phyloP scores from a whole-genome alignment of 2,113 vertebrate species.

The Phalacrocorax pelagicus region DNA sequence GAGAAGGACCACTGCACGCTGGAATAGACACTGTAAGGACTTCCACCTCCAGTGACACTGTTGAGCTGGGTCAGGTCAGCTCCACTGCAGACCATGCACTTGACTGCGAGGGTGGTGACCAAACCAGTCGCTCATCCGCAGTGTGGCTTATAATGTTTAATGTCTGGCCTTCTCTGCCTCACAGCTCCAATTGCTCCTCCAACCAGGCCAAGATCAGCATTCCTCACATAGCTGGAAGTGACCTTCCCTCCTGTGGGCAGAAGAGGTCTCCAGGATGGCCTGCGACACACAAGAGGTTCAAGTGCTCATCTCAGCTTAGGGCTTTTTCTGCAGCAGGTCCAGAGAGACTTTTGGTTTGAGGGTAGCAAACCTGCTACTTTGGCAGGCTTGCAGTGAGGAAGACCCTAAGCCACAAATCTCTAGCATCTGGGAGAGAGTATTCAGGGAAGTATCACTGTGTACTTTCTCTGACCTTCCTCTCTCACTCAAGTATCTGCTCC shows the following conservation, averaged over 20 bases:
- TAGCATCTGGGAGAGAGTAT: neutral
- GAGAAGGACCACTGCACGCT: neutral
- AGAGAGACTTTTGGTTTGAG: neutral
- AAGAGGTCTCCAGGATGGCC: neutral
- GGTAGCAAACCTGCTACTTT: neutral
- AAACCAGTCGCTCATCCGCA: neutral
- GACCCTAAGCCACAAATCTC: neutral
- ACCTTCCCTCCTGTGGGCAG: neutral
- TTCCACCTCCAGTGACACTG: neutral
- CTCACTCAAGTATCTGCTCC: neutral
- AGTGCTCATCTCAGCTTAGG: neutral
- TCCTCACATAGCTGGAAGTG: fast-evolving
- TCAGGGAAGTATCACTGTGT: neutral
- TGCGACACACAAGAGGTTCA: neutral
- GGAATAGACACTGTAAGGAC: neutral
- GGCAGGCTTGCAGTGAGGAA: neutral
- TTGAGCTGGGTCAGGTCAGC: neutral
- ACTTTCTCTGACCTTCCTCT: neutral
- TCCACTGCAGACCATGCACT: neutral
- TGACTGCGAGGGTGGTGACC: neutral
- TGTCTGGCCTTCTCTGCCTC: neutral
- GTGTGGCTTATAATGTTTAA: neutral
- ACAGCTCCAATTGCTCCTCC: neutral
- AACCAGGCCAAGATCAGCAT: neutral
- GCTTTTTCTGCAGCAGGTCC: neutral